These are phyloP conservation scores for Nephrocerus scutellatus DNA, from an alignment of 2,888 invertebrate species.

Conservation along the genomic window DNA sequence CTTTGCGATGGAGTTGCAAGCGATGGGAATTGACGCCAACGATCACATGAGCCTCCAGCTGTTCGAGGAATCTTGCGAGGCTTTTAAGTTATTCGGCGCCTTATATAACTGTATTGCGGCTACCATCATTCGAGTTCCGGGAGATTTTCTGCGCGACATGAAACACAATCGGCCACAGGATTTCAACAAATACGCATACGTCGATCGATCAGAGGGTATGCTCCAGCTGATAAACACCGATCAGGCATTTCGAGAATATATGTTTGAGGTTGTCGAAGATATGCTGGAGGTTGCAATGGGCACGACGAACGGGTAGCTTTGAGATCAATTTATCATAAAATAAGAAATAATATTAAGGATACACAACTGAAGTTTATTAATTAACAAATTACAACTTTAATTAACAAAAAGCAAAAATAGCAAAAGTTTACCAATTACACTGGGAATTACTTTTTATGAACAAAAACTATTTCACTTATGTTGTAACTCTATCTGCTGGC, in stretches of 20 bases:
- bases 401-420: too few species aligned
- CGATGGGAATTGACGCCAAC: slow-evolving; percentile 30
- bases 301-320: too few species aligned
- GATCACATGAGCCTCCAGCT: slow-evolving; percentile 34
- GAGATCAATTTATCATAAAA: too few species aligned
- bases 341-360: too few species aligned
- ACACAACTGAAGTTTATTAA: too few species aligned
- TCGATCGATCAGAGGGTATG: slow-evolving; percentile 30
- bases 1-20: slow-evolving; percentile 32
- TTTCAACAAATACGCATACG: slow-evolving; percentile 43
- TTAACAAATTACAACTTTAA: too few species aligned
- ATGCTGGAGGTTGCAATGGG: slow-evolving; percentile 31
- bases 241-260: slow-evolving; percentile 25
- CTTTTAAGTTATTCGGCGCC: slow-evolving; percentile 41
- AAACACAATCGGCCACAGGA: slow-evolving; percentile 35
- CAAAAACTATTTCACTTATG: too few species aligned
- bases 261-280: slow-evolving; percentile 34
- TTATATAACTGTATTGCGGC: slow-evolving; percentile 42
- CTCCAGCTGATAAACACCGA: slow-evolving; percentile 27
- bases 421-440: too few species aligned
- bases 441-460: too few species aligned
- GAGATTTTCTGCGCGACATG: slow-evolving; percentile 38
- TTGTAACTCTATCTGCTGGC: too few species aligned
- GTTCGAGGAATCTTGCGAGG: slow-evolving; percentile 39
- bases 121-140: slow-evolving; percentile 37